These are phyloP conservation scores for Siniperca knerii DNA, from an alignment of 2,113 vertebrate genomes.

Conservation along the genomic window DNA sequence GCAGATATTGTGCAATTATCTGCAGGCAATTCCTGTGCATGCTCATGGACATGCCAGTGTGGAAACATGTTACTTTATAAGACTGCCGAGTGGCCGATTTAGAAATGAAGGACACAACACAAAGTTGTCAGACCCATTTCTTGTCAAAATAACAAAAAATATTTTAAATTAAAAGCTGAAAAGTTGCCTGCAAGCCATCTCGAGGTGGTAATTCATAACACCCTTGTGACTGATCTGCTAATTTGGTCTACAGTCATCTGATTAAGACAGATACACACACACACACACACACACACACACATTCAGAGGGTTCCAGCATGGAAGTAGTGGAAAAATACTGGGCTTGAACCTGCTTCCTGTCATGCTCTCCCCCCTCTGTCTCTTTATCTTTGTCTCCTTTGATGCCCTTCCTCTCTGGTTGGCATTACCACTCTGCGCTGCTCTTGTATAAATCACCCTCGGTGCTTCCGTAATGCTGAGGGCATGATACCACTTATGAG, in stretches of 20 bases:
- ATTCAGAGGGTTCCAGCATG: neutral
- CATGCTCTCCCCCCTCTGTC: neutral
- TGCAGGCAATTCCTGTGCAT: neutral
- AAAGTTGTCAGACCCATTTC: neutral
- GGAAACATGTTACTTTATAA: neutral
- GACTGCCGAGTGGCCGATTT: neutral
- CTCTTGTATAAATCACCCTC: conserved; percentile 9
- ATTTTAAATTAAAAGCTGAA: neutral
- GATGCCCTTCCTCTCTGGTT: conserved; percentile 46
- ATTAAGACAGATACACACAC: conserved; percentile 16
- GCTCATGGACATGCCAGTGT: too few relatives aligned
- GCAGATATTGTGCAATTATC: neutral
- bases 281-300: neutral
- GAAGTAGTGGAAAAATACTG: conserved; percentile 56
- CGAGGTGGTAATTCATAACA: conserved; percentile 16
- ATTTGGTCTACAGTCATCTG: conserved; percentile 43
- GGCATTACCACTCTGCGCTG: conserved; percentile 2
- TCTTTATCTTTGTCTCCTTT: conserved; percentile 36
- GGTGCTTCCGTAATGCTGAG: neutral
- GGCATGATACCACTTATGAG: conserved; percentile 27
- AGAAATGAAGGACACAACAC: accelerated
- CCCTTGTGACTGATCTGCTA: conserved; percentile 34
- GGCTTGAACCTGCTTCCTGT: conserved; percentile 52
- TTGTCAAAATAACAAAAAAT: neutral
- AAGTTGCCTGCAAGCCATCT: neutral